Evolutionary conservation across 2,113 vertebrate species (phyloP), one percentile per base, ranked within the genome.

Genomic region (Forbesichthys papilliferus): DNA sequence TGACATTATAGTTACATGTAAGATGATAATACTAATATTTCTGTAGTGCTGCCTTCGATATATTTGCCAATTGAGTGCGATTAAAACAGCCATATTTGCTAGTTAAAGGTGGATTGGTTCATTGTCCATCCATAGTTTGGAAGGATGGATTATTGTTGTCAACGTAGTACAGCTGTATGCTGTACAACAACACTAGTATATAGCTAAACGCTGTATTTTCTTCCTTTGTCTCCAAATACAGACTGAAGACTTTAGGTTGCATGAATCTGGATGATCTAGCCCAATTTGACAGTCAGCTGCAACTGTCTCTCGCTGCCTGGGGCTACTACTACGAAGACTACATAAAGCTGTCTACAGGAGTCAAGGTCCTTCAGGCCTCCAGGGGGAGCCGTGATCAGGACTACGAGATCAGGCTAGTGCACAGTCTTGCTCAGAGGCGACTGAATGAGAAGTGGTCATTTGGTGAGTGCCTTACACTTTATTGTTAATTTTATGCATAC

Each of bases 361-460:
- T 93, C 49, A 92, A 91, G 79, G 87, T 93, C 70, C 91, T 93
- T 42, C 89, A 90, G 84, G 80, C 86, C 16, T 91, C 92, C 36
- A 89, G 89, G 74, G 86, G 85, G 59, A 92, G 84, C 67, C 86
- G 92, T 13, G 92, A 92, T 84, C 90, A 92, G 77, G 92, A 93
- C 76, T 93, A 93, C 91, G 91, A 94, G 81, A 88, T 92, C 70
- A 87, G 88, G 81, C 89, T 94, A 73, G 93, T 92, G 46, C 89
- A 92, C 83, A 93, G 89, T 81, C 92, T 93, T 56, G 89, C 92
- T 61, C 86, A 90, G 71, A 90, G 93, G 82, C 90, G 89, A 66
- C 88, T 93, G 84, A 92, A 92, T 92, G 91, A 93, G 77, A 94
- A 93, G 93, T 94, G 93, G 93, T 92, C 93, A 16, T 55, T 92